These are phyloP conservation scores for Paramormyrops hopkinsi DNA, from an alignment of 2,797 vertebrate genomes.

Conservation along the genomic window DNA sequence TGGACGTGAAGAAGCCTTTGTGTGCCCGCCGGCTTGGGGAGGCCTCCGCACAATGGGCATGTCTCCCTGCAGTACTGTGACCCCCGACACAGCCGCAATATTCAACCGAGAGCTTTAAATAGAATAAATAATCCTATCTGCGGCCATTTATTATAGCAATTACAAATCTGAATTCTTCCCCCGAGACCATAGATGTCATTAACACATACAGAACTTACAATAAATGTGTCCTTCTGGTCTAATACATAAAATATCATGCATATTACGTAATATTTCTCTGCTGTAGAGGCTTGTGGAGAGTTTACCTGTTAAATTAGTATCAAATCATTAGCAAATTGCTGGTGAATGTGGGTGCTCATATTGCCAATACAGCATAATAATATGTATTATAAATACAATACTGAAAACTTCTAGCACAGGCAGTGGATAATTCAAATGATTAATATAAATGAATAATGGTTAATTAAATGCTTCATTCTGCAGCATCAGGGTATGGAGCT, in stretches of 20 bases:
- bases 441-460: neutral
- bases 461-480: neutral
- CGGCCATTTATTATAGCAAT: constrained; percentile 6
- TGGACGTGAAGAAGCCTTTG: neutral
- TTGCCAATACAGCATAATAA: neutral
- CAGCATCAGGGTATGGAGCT: neutral
- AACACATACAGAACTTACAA: constrained; percentile 1
- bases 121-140: constrained; percentile 10
- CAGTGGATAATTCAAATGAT: neutral
- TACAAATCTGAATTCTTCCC: neutral
- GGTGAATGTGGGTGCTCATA: neutral
- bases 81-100: neutral
- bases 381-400: neutral
- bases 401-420: neutral
- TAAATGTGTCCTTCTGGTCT: neutral
- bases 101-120: neutral
- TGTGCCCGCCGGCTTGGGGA: neutral
- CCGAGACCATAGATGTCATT: neutral
- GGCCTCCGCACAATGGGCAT: neutral
- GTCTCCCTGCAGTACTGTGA: neutral
- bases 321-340: neutral
- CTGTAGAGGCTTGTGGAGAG: neutral
- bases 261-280: neutral
- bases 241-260: neutral
- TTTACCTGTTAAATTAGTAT: neutral